Conservation (phyloP, 2,797 vertebrate species). For the Premnoplex brunnescens region DNA sequence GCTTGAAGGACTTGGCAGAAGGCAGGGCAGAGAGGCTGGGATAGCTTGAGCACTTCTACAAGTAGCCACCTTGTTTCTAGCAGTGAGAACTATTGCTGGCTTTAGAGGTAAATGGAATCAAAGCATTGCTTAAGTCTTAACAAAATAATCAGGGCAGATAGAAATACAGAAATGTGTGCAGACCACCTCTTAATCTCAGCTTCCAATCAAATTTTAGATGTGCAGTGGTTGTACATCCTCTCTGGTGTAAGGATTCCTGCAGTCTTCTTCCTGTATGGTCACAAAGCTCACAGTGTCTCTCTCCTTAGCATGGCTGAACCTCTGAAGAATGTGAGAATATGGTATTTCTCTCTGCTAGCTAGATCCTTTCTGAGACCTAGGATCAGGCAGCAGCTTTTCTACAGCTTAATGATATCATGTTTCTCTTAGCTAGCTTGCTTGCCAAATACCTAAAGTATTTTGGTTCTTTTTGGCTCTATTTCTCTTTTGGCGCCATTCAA, state of each 20-base stretch:
- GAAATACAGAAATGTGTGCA: not conserved
- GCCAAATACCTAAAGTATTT: conserved; percentile 10
- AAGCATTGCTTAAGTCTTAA: not conserved
- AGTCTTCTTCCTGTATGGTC: not conserved
- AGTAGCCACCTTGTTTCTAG: not conserved
- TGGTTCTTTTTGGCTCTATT: not conserved
- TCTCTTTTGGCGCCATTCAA: not conserved
- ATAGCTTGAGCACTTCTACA: not conserved
- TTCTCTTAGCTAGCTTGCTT: not conserved
- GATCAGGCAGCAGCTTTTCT: not conserved
- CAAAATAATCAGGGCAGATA: not conserved
- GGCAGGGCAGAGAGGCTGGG: not conserved
- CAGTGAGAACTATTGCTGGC: not conserved
- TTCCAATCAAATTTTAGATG: not conserved
- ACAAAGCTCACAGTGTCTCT: not conserved
- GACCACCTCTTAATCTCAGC: not conserved
- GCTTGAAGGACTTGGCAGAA: not conserved
- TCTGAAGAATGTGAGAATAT: not conserved
- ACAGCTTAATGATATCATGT: not conserved
- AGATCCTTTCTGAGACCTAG: not conserved
- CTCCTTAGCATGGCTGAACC: not conserved
- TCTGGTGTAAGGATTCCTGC: not conserved
- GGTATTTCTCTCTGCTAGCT: not conserved
- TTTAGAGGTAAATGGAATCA: not conserved
- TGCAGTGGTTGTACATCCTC: not conserved